Percentiles rank a stretch among this genome's conserved stretches.
Evolutionary conservation across 2,797 vertebrate genomes (phyloP).

Genomic region (Cryptoprocta ferox): DNA sequence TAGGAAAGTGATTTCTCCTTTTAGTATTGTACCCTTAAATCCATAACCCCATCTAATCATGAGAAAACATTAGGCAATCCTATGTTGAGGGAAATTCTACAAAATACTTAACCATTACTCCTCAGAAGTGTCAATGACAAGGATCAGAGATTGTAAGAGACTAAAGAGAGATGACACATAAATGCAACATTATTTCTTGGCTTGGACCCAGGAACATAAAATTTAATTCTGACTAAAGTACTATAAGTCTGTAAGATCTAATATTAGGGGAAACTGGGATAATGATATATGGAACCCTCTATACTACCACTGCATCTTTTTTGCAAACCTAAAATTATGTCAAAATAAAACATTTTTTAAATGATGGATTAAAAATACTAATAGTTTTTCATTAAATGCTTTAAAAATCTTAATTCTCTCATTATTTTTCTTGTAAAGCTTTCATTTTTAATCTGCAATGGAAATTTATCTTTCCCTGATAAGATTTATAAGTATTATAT

Average conservation of each 20-base stretch:
- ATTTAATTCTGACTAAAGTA: not conserved
- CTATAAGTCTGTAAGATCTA: not conserved
- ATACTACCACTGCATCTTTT: not conserved
- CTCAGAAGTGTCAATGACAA: not conserved
- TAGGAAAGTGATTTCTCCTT: not conserved
- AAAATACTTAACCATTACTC: not conserved
- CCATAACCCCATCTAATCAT: not conserved
- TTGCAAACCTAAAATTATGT: conserved; percentile 1
- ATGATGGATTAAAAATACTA: not conserved
- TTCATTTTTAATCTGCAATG: not conserved
- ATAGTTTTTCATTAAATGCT: not conserved
- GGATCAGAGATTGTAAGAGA: not conserved
- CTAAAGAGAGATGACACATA: not conserved
- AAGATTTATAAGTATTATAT: not conserved
- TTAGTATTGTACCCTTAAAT: not conserved
- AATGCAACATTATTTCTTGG: not conserved
- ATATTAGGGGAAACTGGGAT: not conserved
- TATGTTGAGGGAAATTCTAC: not conserved
- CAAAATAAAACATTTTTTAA: not conserved
- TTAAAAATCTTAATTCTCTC: not conserved
- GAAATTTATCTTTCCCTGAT: not conserved
- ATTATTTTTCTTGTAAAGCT: not conserved
- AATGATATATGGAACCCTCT: not conserved
- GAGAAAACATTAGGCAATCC: not conserved
- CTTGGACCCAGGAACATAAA: not conserved